Conservation (phyloP, 2,888 invertebrate species). For the Cryptocheilus praepositus region DNA sequence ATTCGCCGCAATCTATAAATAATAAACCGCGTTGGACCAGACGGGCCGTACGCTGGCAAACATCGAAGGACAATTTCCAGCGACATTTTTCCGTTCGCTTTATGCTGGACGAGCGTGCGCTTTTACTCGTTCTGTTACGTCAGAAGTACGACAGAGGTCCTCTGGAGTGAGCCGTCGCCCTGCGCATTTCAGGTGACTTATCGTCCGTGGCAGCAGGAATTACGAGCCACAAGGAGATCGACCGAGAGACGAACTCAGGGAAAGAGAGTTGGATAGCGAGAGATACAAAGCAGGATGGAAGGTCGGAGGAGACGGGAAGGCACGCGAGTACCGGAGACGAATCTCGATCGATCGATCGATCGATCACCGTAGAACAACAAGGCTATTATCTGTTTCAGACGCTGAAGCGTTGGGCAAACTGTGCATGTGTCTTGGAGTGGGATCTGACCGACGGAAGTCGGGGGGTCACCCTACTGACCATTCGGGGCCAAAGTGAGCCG, state of each 20-base stretch:
- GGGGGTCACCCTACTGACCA: conserved; percentile 40
- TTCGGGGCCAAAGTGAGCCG: conserved; percentile 29
- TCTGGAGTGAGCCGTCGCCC: conserved; percentile 24
- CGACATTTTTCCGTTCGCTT: no score
- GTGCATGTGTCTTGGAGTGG: conserved; percentile 44
- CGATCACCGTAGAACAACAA: conserved; percentile 55
- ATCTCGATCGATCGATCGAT: conserved; percentile 50
- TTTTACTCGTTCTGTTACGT: background rate
- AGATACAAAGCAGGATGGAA: background rate
- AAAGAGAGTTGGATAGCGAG: background rate
- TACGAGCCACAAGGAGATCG: conserved; percentile 40
- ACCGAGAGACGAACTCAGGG: conserved; percentile 30
- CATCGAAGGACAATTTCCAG: no score
- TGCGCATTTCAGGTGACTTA: conserved; percentile 53
- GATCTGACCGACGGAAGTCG: conserved; percentile 49
- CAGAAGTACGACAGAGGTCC: conserved; percentile 7
- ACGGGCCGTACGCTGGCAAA: no score
- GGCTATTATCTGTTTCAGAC: conserved; percentile 63
- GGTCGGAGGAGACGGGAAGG: background rate
- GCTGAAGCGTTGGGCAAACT: conserved; percentile 55
- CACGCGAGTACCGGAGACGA: conserved; percentile 43
- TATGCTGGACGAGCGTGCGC: no score
- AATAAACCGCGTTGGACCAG: no score
- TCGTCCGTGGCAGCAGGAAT: conserved; percentile 44
- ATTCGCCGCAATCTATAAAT: no score